Evolutionary conservation across 2,888 invertebrate species (phyloP), one percentile per base, ranked within the genome.

Genomic region (Lasius fuliginosus): DNA sequence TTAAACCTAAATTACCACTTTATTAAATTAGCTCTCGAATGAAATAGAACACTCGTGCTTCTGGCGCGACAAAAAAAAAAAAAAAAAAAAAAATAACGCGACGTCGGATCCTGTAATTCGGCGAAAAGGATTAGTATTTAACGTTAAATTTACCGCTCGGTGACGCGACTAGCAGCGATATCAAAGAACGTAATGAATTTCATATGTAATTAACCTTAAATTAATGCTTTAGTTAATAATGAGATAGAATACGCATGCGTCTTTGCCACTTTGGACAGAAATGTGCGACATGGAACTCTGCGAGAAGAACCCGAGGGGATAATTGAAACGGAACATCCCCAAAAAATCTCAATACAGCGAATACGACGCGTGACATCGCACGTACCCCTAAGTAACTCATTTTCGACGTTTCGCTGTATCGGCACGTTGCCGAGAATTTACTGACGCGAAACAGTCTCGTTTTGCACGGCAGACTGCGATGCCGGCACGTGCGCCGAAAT

Each of bases 361-460:
- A 71, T 46, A 36, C 36, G 79, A 87, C 89, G 75, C 65, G 42
- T 73, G 77, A 86, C 77, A 62, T 67, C 58, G 33, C 82, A 62
- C 73, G 68, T 77, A 62, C 46, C 33, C 0, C 79, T 83, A 68
- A 85, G 85, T 82, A 85, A 85, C 71, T 79, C 82, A 74, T 82
- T 79, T 73, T 33, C 60, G 33, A 65, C 67, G 30, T 85, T 68
- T 74, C 75, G 83, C 85, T 83, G 86, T 65, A 85, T 89, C 89
- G 87, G 82, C 85, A 65, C 27, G 68, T 42, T 49, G 74, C 36
- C 42, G 87, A 84, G 82, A 85, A 89, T 87, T 84, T 84, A 89
- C 81, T 69, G 83, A 82, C 79, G 69, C 69, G 79, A 68, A 84
- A 75, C 79, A 68, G 83, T 88, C 85, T 79, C 75, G 77, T 88